Evolutionary conservation across 2,888 invertebrate species (phyloP), one percentile per base, ranked within the genome.

Genomic region (Caprella mutica): DNA sequence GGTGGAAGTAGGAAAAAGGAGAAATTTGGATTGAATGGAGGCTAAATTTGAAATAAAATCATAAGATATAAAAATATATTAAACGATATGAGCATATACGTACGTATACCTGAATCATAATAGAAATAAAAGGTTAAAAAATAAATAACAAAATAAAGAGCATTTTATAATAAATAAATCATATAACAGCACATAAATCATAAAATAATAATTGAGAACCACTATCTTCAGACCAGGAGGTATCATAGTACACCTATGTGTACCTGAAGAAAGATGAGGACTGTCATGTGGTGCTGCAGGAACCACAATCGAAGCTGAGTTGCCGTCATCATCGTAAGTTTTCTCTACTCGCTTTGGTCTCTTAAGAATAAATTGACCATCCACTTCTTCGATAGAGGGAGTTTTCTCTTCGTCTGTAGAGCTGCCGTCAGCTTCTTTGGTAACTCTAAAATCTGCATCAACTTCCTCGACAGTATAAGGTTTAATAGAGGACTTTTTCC

Each of bases 221-320:
- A 17, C n/a, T 38, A 38, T 38, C n/a, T 38, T 17, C 19, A 38
- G n/a, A 38, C 19, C n/a, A 17, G 19, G n/a, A 38, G n/a, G n/a
- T n/a, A n/a, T n/a, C n/a, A 21, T 30, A 51, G 35, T 30, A 44
- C n/a, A 29, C 19, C 39, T 56, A 30, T 43, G n/a, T 42, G 55
- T 59, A 63, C 63, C 63, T 63, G 59, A 59, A 23, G 55, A 30
- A 43, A 63, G 21, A 55, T 55, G 44, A 19, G 63, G 63, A 38
- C 59, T 46, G 52, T 56, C 52, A 58, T 51, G 48, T 40, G 63
- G 63, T 27, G 52, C 46, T 50, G 55, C 42, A 42, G 63, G 63
- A 29, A 59, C 48, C 59, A 55, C 59, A 52, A 63, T 29, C 21
- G 48, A 55, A 23, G 43, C 57, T 21, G 55, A n/a, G n/a, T n/a